Evolutionary conservation across 2,113 vertebrate genomes (phyloP).

Genomic region (Pyxicephalus adspersus): DNA sequence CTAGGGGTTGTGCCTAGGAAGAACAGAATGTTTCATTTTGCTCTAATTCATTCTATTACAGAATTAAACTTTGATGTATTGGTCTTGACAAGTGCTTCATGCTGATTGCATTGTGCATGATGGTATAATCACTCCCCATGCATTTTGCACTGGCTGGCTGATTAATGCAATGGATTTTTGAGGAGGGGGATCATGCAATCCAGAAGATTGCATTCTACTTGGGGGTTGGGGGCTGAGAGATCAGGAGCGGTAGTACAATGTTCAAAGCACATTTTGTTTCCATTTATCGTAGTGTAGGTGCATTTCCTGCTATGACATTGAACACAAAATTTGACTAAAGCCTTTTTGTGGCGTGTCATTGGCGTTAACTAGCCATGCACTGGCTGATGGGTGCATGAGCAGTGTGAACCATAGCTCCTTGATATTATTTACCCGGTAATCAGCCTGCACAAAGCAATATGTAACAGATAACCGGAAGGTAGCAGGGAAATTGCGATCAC

Average conservation of each 20-base stretch:
- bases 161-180: slow-evolving; percentile 78
- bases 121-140: slow-evolving; percentile 78
- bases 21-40: slow-evolving; percentile 75
- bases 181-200: slow-evolving; percentile 63
- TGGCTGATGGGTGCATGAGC: no score
- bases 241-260: slow-evolving; percentile 42
- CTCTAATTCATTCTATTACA: slow-evolving; percentile 77
- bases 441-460: no score
- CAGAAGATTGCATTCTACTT: slow-evolving; percentile 44
- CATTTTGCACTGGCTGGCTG: slow-evolving; percentile 74
- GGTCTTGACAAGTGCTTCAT: slow-evolving; percentile 77
- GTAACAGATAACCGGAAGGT: no score
- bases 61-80: slow-evolving; percentile 82
- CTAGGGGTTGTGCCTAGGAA: slow-evolving; percentile 63
- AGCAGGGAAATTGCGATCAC: no score
- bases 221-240: slow-evolving; percentile 2
- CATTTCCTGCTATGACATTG: no score
- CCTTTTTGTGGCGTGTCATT: no score
- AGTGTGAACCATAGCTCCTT: no score
- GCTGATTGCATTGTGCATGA: slow-evolving; percentile 77
- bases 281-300: no score
- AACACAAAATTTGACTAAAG: no score
- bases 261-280: background rate
- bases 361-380: no score
- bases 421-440: no score